These are phyloP conservation scores for Xerus rutilus DNA, from an alignment of 2,797 vertebrate species.

Conservation along the genomic window DNA sequence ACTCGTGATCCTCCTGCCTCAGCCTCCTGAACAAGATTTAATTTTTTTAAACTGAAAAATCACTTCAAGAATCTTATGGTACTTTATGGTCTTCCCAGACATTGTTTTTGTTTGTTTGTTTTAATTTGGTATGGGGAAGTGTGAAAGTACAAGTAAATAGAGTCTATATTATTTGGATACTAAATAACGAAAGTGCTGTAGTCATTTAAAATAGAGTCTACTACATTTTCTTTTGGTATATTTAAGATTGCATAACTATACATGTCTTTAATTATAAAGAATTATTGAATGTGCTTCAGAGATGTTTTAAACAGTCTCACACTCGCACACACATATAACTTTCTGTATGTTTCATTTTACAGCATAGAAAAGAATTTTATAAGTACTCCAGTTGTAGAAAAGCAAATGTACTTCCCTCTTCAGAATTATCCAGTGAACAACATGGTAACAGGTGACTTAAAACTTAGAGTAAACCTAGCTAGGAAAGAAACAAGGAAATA, in stretches of 20 bases:
- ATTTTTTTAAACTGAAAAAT: neutral
- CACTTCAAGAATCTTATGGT: constrained; percentile 50
- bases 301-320: neutral
- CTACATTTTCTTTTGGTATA: neutral
- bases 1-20: no score
- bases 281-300: constrained; percentile 16
- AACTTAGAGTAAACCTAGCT: neutral
- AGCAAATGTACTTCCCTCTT: constrained; percentile 82
- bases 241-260: neutral
- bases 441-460: constrained; percentile 91
- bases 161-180: constrained; percentile 34
- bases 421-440: constrained; percentile 89
- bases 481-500: constrained; percentile 6
- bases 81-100: constrained; percentile 18
- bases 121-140: constrained; percentile 3
- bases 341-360: constrained; percentile 71
- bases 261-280: constrained; percentile 18
- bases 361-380: constrained; percentile 75
- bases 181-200: neutral
- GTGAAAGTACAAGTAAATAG: neutral
- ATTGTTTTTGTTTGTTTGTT: neutral
- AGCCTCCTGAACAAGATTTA: neutral
- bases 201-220: constrained; percentile 48
- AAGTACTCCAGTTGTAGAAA: constrained; percentile 71
- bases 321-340: no score